These are phyloP conservation scores for Entosphenus tridentatus DNA, from an alignment of 2,113 vertebrate species.

Conservation along the genomic window DNA sequence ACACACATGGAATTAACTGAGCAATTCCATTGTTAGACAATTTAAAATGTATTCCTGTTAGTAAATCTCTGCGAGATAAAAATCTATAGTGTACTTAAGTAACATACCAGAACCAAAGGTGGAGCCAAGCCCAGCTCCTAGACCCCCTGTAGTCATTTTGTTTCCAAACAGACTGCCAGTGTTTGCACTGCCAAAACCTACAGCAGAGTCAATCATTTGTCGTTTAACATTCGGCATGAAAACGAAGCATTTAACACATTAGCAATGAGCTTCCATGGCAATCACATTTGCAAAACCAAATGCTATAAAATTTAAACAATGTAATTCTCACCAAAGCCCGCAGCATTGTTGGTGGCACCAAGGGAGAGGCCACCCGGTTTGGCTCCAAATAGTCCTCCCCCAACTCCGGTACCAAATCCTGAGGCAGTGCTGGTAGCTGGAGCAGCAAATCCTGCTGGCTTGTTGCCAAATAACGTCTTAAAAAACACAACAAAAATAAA, in stretches of 20 bases:
- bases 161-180: slow-evolving; percentile 52
- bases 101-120: slow-evolving; percentile 57
- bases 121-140: slow-evolving; percentile 49
- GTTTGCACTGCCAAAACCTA: slow-evolving; percentile 46
- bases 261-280: too few relatives aligned
- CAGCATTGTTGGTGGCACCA: slow-evolving; percentile 32
- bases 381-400: slow-evolving; percentile 55
- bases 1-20: too few relatives aligned
- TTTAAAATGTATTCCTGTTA: too few relatives aligned
- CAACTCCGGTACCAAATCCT: slow-evolving; percentile 52
- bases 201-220: neutral
- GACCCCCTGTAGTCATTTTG: slow-evolving; percentile 42
- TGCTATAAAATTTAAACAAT: too few relatives aligned
- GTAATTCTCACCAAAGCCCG: slow-evolving; percentile 24
- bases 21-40: too few relatives aligned
- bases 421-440: slow-evolving; percentile 61
- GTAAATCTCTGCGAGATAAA: too few relatives aligned
- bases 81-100: too few relatives aligned
- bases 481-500: slow-evolving; percentile 13
- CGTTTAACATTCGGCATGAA: too few relatives aligned
- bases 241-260: too few relatives aligned
- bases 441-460: slow-evolving; percentile 56
- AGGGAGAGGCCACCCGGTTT: slow-evolving; percentile 33
- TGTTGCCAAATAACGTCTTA: slow-evolving; percentile 66
- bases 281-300: too few relatives aligned